phyloP scores from a whole-genome alignment of 2,888 invertebrate species.

The Griposia aprilina region DNA sequence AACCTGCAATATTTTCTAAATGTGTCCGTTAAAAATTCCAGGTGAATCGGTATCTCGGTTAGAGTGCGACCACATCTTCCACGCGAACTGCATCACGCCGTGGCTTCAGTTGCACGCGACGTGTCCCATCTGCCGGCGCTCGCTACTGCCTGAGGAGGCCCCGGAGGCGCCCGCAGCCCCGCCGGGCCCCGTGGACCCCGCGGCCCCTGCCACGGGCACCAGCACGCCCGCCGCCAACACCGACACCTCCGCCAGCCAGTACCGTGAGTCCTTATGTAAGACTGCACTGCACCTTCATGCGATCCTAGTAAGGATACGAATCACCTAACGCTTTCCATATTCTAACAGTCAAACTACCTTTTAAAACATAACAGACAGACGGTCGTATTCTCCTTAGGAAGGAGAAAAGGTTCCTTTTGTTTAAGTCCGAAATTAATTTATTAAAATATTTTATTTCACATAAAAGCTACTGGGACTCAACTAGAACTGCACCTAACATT shows the following conservation, averaged over 20 bases:
- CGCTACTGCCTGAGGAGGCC: conserved; percentile 76
- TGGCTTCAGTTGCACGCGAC: conserved; percentile 99
- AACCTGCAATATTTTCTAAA: not conserved
- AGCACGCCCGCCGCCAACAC: conserved; percentile 40
- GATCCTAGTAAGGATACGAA: conserved; percentile 43
- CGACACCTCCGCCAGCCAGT: conserved; percentile 50
- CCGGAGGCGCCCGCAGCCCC: conserved; percentile 47
- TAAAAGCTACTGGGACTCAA: no score
- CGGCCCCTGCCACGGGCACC: conserved; percentile 34
- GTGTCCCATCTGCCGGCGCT: conserved; percentile 97
- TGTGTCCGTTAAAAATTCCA: conserved; percentile 64
- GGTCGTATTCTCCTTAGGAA: not conserved
- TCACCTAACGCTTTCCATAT: conserved; percentile 47
- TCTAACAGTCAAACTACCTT: conserved; percentile 10
- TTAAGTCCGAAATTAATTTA: not conserved
- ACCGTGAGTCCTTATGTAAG: conserved; percentile 63
- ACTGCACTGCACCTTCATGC: conserved; percentile 49
- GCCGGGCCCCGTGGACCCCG: conserved; percentile 34
- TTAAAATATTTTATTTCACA: not conserved
- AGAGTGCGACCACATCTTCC: conserved; percentile 97
- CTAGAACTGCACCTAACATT: not conserved
- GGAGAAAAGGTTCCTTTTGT: not conserved
- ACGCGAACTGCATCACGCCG: conserved; percentile 97
- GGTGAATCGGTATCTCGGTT: conserved; percentile 94
- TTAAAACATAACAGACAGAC: not conserved